Base-by-base conservation (phyloP, 2,113 vertebrate species). In the Nycticryphes semicollaris region DNA sequence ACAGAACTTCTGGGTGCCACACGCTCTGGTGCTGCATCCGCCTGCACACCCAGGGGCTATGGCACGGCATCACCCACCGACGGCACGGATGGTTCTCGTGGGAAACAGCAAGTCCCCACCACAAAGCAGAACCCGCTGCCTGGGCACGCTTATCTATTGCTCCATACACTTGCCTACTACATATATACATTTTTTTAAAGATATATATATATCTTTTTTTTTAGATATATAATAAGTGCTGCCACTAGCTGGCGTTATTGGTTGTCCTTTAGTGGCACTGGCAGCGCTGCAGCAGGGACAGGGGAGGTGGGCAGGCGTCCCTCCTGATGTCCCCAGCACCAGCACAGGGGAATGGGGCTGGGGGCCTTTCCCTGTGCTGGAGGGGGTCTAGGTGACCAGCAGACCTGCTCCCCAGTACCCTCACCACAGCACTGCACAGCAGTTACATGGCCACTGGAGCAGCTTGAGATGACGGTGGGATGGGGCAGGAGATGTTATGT, bases 161-260 rank as follows among this genome's bases (percentile, higher is more conserved):
- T n/a, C 33, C 35, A 8, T 2, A 39, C 0, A 5, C 39, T 64
- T 15, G 2, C 31, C 10, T 13, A 10, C 16, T 12, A 4, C 0
- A n/a, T 15, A 31, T 5, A 8, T 3, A 7, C 4, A 5, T 60
- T 16, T 37, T 62, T 62, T 62, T 18, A 54, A 54, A 54, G 9
- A 54, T 2, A 8, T 4, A 7, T 5, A 2, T 9, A 24, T 13
- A 8, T 21, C 14, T 33, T 30, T 47, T 17, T 33, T 30, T 47
- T n/a, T 15, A 66, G 63, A 21, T 20, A 11, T 63, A 27, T 51
- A 56, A 72, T 7, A 30, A 72, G 28, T 33, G 41, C 83, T 54
- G 33, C 96, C 96, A 86, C 96, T 97, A 97, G 96, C 94, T 67
- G 96, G 96, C 96, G 95, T 84, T 74, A 28, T 96, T 93, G 86